These are phyloP conservation scores for Dasyurus viverrinus DNA, from an alignment of 2,113 vertebrate species.

Conservation along the genomic window DNA sequence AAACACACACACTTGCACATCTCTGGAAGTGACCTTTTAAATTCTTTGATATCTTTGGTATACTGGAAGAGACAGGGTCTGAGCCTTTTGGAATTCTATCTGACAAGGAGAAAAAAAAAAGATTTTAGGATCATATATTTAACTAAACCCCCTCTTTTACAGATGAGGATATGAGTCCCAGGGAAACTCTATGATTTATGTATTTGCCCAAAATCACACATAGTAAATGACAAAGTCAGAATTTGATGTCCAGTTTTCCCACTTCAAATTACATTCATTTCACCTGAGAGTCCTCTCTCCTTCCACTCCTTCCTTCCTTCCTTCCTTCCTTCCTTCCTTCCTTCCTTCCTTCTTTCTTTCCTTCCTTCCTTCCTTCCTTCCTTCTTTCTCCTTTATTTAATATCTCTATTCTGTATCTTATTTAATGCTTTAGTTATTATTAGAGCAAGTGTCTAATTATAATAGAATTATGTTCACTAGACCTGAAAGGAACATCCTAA, in stretches of 20 bases:
- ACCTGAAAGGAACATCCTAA: background rate
- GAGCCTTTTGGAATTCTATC: background rate
- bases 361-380: background rate
- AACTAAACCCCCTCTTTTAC: background rate
- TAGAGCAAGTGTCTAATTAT: conserved; percentile 52
- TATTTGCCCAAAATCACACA: background rate
- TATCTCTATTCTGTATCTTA: conserved; percentile 39
- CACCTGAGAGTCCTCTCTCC: conserved; percentile 1
- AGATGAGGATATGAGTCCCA: background rate
- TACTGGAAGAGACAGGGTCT: background rate
- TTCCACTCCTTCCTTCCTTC: background rate
- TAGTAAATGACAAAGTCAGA: background rate
- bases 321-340: background rate
- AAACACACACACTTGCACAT: background rate
- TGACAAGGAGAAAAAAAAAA: background rate
- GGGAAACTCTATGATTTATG: background rate
- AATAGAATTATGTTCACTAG: conserved; percentile 11
- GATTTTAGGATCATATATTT: background rate
- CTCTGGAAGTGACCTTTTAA: background rate
- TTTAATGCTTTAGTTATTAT: conserved; percentile 26
- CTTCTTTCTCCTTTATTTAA: background rate
- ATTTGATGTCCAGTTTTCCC: background rate
- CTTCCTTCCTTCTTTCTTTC: background rate
- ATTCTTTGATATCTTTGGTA: background rate
- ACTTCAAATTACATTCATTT: background rate